Conservation (phyloP, 2,113 vertebrate species). For the Pelvicachromis taeniatus region DNA sequence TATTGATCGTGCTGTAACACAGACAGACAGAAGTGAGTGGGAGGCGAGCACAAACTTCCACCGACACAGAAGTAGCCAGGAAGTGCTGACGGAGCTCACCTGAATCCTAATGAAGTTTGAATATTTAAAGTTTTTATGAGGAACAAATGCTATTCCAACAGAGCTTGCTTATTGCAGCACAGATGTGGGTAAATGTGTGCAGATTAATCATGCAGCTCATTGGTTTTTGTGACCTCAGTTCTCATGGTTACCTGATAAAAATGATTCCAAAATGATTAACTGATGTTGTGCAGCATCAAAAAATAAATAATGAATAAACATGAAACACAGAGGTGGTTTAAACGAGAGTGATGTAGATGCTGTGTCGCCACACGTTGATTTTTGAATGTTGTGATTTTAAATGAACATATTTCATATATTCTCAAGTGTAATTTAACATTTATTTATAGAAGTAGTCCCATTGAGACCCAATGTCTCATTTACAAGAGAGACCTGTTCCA, state of each 20-base stretch:
- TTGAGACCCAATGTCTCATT: background rate
- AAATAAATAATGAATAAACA: background rate
- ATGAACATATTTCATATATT: background rate
- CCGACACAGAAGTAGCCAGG: background rate
- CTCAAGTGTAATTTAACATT: background rate
- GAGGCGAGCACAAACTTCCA: background rate
- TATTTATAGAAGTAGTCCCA: background rate
- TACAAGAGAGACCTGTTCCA: background rate
- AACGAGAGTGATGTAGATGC: accelerated
- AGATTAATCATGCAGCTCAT: accelerated
- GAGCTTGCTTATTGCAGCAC: background rate
- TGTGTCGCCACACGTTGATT: accelerated
- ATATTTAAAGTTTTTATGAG: background rate
- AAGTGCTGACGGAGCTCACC: background rate
- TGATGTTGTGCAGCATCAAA: background rate
- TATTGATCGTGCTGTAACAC: background rate
- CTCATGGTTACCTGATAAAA: background rate
- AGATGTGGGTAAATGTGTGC: background rate
- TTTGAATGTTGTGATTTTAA: background rate
- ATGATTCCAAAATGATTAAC: background rate
- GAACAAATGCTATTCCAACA: background rate
- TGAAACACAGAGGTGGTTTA: background rate
- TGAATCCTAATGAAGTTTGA: background rate
- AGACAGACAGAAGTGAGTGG: background rate
- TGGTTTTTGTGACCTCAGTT: background rate